These are phyloP conservation scores for Crotalus horridus DNA, from an alignment of 2,113 vertebrate species.

Conservation along the genomic window DNA sequence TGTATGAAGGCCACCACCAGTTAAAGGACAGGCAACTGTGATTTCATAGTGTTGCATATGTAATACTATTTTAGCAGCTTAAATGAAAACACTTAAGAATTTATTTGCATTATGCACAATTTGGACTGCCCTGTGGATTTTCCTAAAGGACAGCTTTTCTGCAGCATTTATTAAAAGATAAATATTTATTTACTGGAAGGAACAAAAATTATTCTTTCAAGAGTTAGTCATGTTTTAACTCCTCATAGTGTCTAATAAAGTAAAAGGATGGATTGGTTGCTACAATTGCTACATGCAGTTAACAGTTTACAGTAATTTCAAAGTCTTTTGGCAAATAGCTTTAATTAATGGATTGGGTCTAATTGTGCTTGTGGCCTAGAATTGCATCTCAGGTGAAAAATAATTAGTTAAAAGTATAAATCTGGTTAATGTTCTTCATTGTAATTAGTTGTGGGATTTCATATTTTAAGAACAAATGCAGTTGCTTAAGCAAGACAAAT, in stretches of 20 bases:
- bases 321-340: slow-evolving; percentile 6
- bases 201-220: slow-evolving; percentile 11
- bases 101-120: not conserved
- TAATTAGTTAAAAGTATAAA: slow-evolving; percentile 5
- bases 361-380: slow-evolving; percentile 7
- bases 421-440: not conserved
- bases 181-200: not conserved
- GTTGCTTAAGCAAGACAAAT: not conserved
- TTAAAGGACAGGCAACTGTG: not conserved
- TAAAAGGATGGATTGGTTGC: slow-evolving; percentile 2
- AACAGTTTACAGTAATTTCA: slow-evolving; percentile 17
- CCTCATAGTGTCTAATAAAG: not conserved
- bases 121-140: not conserved
- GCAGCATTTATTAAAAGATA: not conserved
- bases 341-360: slow-evolving; percentile 30
- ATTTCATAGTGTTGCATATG: not conserved
- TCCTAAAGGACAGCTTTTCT: not conserved
- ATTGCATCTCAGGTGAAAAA: slow-evolving; percentile 11
- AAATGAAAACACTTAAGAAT: not conserved
- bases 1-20: not conserved
- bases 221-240: not conserved
- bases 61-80: not conserved
- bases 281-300: slow-evolving; percentile 13
- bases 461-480: slow-evolving; percentile 3
- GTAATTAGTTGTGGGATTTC: not conserved